phyloP scores from a whole-genome alignment of 2,797 vertebrate genomes.

The Xenopus petersii region DNA sequence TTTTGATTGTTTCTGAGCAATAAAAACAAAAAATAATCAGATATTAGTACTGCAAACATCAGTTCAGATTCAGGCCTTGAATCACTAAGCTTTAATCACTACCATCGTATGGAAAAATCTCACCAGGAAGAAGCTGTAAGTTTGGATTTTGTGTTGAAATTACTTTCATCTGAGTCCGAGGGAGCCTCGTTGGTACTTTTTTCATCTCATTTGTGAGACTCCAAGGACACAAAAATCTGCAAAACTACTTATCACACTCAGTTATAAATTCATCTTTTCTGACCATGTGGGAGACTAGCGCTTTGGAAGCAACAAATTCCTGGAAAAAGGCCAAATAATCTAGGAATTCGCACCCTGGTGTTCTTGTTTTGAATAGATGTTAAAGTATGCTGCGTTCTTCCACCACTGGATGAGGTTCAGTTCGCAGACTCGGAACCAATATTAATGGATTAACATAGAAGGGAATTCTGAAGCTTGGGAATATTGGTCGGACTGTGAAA shows the following conservation, averaged over 20 bases:
- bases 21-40: background rate
- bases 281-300: background rate
- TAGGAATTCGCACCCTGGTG: slow-evolving; percentile 15
- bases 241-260: slow-evolving; percentile 1
- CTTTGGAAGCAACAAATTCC: slow-evolving; percentile 3
- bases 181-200: background rate
- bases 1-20: background rate
- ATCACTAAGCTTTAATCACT: background rate
- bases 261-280: slow-evolving; percentile 2
- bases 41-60: background rate
- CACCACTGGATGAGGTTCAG: background rate
- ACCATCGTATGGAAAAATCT: background rate
- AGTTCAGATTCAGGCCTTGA: background rate
- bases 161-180: background rate
- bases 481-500: slow-evolving; percentile 7
- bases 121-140: too few species aligned
- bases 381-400: slow-evolving; percentile 12
- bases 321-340: slow-evolving; percentile 6
- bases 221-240: background rate
- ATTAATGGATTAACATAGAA: slow-evolving; percentile 4
- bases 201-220: background rate
- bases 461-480: background rate
- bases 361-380: slow-evolving; percentile 8
- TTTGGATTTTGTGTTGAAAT: background rate
- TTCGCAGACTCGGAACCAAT: slow-evolving; percentile 5